Base-by-base conservation (phyloP, 1,140 invertebrate genomes). In the Leptestheria dahalacensis region DNA sequence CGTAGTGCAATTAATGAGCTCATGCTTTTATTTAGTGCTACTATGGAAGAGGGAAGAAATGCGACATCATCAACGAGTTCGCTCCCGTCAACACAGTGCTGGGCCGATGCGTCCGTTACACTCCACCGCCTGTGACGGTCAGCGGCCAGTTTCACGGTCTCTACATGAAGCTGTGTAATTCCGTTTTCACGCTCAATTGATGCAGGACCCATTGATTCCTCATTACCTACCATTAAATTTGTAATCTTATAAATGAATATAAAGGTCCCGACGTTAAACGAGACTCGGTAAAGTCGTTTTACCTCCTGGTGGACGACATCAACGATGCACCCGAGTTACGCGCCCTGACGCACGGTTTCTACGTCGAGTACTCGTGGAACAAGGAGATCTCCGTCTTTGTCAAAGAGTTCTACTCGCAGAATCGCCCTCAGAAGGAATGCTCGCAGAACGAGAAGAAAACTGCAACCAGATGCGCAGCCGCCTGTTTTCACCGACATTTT, bases 121-220 rank as follows among this genome's bases (percentile, higher is more conserved):
- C 2, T 9, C 48, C 24, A 2, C 49, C 24, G 12, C 29, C 49
- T 1, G 29, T 52, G 15, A 51, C 15, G 29, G n/a, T 60, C 48
- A 33, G 48, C 23, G 58, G 58, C 10, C 48, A 52, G 9, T 60
- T 52, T 29, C 33, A 28, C 18, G 58, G 58, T 10, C 28, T 60
- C 26, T 50, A 60, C 48, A 51, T 60, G 12, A 60, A 60, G 18
- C 29, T 60, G 18, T 60, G 58, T 60, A 60, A n/a, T n/a, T n/a
- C n/a, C n/a, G n/a, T n/a, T n/a, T n/a, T n/a, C n/a, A n/a, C n/a
- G n/a, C n/a, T n/a, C n/a, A n/a, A n/a, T n/a, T n/a, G n/a, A n/a
- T n/a, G n/a, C n/a, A n/a, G n/a, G n/a, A n/a, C n/a, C n/a, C n/a
- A n/a, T n/a, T n/a, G n/a, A n/a, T n/a, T n/a, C n/a, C n/a, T n/a